Evolutionary conservation across 2,113 vertebrate species (phyloP), one percentile per base, ranked within the genome.

Genomic region (Triplophysa rosa): DNA sequence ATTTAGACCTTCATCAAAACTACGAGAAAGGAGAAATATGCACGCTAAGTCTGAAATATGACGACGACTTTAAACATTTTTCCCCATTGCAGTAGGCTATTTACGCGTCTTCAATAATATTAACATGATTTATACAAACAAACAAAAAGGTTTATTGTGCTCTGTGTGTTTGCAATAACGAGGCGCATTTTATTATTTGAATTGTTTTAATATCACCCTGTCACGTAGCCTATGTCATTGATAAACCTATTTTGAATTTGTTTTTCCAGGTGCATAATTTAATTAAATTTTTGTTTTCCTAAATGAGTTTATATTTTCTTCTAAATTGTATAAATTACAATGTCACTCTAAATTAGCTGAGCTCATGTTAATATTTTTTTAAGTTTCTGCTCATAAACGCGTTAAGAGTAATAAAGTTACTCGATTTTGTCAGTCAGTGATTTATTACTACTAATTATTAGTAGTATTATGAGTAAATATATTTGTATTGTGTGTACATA

Each of bases 1-100:
- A 87, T 87, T 86, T 82, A 81, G 79, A 76, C 84, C 23, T 65
- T 42, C 85, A 88, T 89, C 86, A 87, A 80, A 88, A 84, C 83
- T 77, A 70, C 83, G 62, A 69, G 78, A 82, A 77, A 86, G 78
- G 67, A 89, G 26, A 81, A 86, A 81, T 79, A 16, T 13, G 4
- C 49, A 14, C 72, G 61, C 85, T 13, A 42, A 14, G 0, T 88
- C 85, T 86, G 87, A 90, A 67, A 67, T 73, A 56, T 56, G 56
- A 61, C 23, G 33, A 63, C 29, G 40, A 54, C 13, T 64, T 54
- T 9, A 37, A 45, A 12, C 8, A 42, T 42, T 29, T 47, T 42
- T 56, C 2, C 52, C 21, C 12, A 16, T 67, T 11, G 6, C 1
- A 37, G 33, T 7, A 37, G 33, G 16, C 19, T 21, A 26, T 17